Percentiles rank a stretch among this genome's conserved stretches.
phyloP scores from a whole-genome alignment of 2,888 invertebrate genomes.

The Cerastis rubricosa region DNA sequence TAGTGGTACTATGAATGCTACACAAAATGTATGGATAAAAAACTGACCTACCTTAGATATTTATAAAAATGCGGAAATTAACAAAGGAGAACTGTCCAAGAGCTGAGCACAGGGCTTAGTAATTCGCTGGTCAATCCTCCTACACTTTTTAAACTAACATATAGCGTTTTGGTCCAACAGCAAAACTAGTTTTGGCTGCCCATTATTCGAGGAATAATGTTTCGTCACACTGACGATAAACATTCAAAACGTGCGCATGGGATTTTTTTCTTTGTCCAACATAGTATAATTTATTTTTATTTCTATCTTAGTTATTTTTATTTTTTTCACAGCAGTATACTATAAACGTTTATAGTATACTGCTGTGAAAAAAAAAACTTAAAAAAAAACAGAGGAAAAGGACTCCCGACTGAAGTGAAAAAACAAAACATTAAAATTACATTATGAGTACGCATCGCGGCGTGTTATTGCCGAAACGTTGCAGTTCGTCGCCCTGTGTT shows the following conservation, averaged over 20 bases:
- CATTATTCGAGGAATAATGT: slow-evolving; percentile 60
- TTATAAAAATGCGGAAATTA: slow-evolving; percentile 12
- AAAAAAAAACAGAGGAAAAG: too few relatives aligned
- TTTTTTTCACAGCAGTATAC: too few relatives aligned
- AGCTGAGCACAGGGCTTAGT: slow-evolving; percentile 61
- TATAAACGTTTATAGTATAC: too few relatives aligned
- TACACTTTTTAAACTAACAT: slow-evolving; percentile 72
- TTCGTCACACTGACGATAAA: slow-evolving; percentile 58
- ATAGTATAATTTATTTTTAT: background rate
- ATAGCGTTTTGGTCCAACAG: slow-evolving; percentile 60
- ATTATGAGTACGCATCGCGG: too few relatives aligned
- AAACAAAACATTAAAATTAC: too few relatives aligned
- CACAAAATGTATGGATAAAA: background rate
- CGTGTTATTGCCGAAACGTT: too few relatives aligned
- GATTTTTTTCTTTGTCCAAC: slow-evolving; percentile 9
- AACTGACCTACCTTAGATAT: slow-evolving; percentile 67
- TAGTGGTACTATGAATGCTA: background rate
- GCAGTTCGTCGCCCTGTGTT: too few relatives aligned
- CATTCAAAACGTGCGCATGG: slow-evolving; percentile 22
- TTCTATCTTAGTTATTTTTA: too few relatives aligned
- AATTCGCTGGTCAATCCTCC: slow-evolving; percentile 51
- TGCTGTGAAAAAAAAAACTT: too few relatives aligned
- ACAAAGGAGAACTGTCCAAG: slow-evolving; percentile 58
- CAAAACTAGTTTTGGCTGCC: slow-evolving; percentile 70
- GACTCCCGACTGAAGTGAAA: too few relatives aligned